A percentile compares a stretch with the other conserved stretches of the same genome.
These are phyloP conservation scores for Pachyramphus minor DNA, from an alignment of 2,113 vertebrate species.

Conservation along the genomic window DNA sequence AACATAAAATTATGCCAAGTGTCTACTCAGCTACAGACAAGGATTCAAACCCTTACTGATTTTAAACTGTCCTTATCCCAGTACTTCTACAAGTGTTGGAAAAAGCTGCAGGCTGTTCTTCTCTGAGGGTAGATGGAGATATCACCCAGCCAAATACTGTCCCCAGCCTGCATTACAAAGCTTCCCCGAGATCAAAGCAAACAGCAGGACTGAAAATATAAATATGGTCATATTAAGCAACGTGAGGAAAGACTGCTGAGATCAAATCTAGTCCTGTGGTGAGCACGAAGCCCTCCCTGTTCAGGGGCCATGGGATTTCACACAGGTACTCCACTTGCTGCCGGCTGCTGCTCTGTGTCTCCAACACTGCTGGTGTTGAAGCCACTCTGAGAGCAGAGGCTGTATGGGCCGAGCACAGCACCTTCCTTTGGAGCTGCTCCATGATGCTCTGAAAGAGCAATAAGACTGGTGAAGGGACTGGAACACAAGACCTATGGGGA, in stretches of 20 bases:
- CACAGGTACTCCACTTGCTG: not conserved
- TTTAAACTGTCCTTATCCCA: not conserved
- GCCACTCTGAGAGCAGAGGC: not conserved
- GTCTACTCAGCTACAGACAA: not conserved
- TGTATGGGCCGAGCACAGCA: fast-evolving
- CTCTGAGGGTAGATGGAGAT: not conserved
- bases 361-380: not conserved
- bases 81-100: not conserved
- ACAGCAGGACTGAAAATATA: not conserved
- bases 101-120: not conserved
- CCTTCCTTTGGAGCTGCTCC: not conserved
- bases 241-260: not conserved
- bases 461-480: no score
- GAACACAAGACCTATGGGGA: no score
- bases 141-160: not conserved
- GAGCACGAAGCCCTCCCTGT: fast-evolving
- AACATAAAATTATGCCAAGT: not conserved
- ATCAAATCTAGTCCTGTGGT: not conserved
- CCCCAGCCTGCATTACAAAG: not conserved
- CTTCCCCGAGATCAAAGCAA: not conserved
- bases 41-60: not conserved
- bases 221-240: not conserved
- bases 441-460: not conserved
- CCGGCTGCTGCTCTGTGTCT: not conserved
- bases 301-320: not conserved